Percentiles rank a stretch among this genome's conserved stretches.
phyloP scores from a whole-genome alignment of 2,888 invertebrate genomes.

The Hedya salicella region DNA sequence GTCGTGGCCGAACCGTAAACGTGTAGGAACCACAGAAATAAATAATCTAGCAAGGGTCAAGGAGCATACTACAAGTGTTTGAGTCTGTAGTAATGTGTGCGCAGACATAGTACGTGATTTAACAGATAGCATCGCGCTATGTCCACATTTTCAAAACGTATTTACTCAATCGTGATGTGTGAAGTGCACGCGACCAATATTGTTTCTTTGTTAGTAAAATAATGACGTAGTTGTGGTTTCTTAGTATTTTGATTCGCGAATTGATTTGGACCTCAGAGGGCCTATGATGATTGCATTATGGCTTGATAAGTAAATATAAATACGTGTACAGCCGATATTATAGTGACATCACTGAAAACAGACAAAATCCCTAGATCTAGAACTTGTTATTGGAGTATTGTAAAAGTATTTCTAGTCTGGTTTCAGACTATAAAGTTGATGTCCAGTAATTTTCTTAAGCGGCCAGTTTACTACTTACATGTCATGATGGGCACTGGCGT shows the following conservation, averaged over 20 bases:
- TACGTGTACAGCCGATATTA: too few species aligned
- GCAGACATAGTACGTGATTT: slow-evolving; percentile 20
- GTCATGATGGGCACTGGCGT: too few species aligned
- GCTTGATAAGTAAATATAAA: too few species aligned
- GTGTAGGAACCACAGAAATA: background rate
- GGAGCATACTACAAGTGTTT: slow-evolving; percentile 9
- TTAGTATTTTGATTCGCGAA: background rate
- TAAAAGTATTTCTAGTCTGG: too few species aligned
- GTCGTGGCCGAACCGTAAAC: too few species aligned
- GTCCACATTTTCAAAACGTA: slow-evolving; percentile 26
- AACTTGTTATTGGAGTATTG: too few species aligned
- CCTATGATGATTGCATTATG: too few species aligned
- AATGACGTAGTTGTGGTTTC: slow-evolving; percentile 16
- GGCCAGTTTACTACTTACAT: too few species aligned
- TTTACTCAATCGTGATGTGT: slow-evolving; percentile 29
- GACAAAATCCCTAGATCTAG: too few species aligned
- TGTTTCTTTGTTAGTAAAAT: slow-evolving; percentile 23
- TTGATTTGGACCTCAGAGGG: background rate
- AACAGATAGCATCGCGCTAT: slow-evolving; percentile 22
- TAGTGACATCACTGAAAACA: too few species aligned
- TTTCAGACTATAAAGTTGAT: too few species aligned
- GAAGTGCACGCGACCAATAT: slow-evolving; percentile 20
- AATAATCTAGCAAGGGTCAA: background rate
- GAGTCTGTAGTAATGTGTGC: background rate
- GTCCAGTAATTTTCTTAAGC: too few species aligned